Conservation (phyloP, 2,113 vertebrate genomes). For the Anolis carolinensis region DNA sequence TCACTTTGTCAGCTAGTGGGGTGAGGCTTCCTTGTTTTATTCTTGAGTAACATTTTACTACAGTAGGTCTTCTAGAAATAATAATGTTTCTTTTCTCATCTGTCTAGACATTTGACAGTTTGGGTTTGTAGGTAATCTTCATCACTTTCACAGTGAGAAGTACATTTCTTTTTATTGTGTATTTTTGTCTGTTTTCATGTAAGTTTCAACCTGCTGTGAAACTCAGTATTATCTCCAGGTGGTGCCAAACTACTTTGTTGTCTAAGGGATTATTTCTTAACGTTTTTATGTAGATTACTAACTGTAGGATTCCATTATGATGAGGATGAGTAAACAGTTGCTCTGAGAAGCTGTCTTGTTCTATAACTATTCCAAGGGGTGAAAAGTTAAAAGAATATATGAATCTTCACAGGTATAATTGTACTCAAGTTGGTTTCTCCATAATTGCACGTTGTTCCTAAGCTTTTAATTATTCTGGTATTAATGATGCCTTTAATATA, state of each 20-base stretch:
- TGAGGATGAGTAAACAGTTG: not conserved
- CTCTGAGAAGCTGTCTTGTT: not conserved
- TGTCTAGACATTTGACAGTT: not conserved
- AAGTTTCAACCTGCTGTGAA: not conserved
- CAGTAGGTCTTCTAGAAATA: not conserved
- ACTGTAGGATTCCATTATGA: not conserved
- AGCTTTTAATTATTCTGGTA: not conserved
- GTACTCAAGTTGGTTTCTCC: not conserved
- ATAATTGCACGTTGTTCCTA: not conserved
- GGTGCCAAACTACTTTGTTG: not conserved
- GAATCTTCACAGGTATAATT: conserved; percentile 5
- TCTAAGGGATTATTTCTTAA: not conserved
- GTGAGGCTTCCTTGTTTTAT: not conserved
- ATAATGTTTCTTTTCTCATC: not conserved
- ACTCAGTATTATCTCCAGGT: conserved; percentile 22
- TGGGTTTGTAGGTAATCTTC: conserved; percentile 21
- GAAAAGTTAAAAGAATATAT: not conserved
- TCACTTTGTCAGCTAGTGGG: not conserved
- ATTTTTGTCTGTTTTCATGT: conserved; percentile 14
- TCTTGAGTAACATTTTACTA: not conserved
- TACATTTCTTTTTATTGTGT: conserved; percentile 7
- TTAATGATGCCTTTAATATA: not conserved
- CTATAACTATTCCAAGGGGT: not conserved
- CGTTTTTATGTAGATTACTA: not conserved
- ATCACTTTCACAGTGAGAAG: conserved; percentile 29